Evolutionary conservation across 2,888 invertebrate species (phyloP), one percentile per base, ranked within the genome.

Genomic region (Drosophila koepferae): DNA sequence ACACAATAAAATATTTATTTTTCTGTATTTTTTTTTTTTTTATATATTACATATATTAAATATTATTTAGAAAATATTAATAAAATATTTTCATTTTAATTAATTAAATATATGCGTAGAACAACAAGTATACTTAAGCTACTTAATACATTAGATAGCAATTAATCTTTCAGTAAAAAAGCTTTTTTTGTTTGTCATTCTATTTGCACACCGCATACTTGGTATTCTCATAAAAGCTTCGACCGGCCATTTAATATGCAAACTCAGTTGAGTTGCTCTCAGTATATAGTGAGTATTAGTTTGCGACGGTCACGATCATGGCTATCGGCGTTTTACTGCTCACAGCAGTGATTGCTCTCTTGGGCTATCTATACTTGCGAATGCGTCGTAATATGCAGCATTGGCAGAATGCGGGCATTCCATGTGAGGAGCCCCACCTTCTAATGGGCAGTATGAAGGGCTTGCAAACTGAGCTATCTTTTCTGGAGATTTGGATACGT

Each of bases 361-460:
- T 83, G 14, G 74, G 67, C n/a, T 89, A 89, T 56, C n/a, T 85
- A 0, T 34, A 79, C 14, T 43, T 74, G 38, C 68, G 64, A 20
- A 12, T 62, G 31, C 84, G 72, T 16, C 75, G 36, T 10, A 71
- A 44, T 7, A 58, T 61, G 55, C 72, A 59, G 7, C 63, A 89
- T 44, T 88, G 86, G 84, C 55, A 82, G 41, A 54, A 72, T 0
- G 9, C 18, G 43, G 81, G 89, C 3, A 86, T 88, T 60, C 66
- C 89, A 4, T 81, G 82, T 41, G 84, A 90, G 9, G 62, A 76
- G 3, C 91, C 91, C 0, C 36, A 49, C 20, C 49, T 77, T 3
- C 28, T 90, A 0, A 46, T 84, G 61, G 92, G 92, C 3, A 88
- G 70, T 49, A 28, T 90, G 43, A 18, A 3, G 0, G 88, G 82